Evolutionary conservation across 2,113 vertebrate genomes (phyloP), one percentile per base, ranked within the genome.

Genomic region (Enhydra lutris): DNA sequence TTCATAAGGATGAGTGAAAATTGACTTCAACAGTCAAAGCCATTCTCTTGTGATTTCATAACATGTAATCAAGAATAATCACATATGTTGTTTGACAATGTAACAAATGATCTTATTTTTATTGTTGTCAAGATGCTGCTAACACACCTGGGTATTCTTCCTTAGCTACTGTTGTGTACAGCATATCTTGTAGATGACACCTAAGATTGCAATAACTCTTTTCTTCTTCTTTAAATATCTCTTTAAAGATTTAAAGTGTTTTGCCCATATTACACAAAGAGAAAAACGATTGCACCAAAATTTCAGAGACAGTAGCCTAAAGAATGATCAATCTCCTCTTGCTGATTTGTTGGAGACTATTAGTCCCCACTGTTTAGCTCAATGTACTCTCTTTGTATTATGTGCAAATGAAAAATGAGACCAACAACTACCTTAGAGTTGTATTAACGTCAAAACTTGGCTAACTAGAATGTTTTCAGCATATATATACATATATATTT

Each of bases 211-310:
- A 67, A n/a, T 67, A 86, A 67, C 24, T 63, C 26, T 76, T 93
- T 78, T 85, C 36, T 84, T 78, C 29, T 93, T 91, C 11, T 80
- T 82, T 85, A 93, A 96, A 74, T 81, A 80, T 39, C 36, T 91
- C n/a, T 87, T 63, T 80, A 84, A 96, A 93, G 11, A 90, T 23
- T 55, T 39, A 83, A 29, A 7, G 10, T 42, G 6, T 65, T 26
- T 95, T 89, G 6, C 8, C 18, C 47, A 87, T 42, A 45, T 93
- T 82, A 31, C 34, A 87, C 47, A 71, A 59, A 73, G 42, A 55
- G 55, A 84, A 45, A 88, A 69, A 6, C 17, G 23, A 85, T 39
- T n/a, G 24, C 6, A 82, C 12, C 24, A 84, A 86, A 94, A 89
- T 82, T 50, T 88, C 24, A 80, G 69, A 61, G 26, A n/a, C 1